Evolutionary conservation across 2,797 vertebrate species (phyloP).

Genomic region (Spinus olivaceus): DNA sequence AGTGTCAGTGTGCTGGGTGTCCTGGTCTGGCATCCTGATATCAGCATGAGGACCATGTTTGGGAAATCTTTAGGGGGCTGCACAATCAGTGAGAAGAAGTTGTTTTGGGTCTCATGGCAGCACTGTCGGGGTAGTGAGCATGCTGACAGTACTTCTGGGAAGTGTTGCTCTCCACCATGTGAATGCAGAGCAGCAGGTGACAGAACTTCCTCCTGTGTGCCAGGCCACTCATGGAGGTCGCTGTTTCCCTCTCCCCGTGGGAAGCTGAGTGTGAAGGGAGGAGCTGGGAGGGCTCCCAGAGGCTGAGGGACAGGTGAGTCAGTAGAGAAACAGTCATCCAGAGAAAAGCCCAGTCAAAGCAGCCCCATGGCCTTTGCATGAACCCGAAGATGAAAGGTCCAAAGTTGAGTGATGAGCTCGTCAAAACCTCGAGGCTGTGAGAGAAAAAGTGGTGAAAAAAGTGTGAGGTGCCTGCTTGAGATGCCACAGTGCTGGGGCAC

Average conservation of each 20-base stretch:
- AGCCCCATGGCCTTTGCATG: slow-evolving; percentile 61
- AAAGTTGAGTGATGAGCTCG: slow-evolving; percentile 55
- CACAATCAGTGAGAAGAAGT: neutral
- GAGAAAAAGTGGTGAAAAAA: slow-evolving; percentile 17
- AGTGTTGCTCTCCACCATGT: neutral
- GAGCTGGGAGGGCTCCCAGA: slow-evolving; percentile 62
- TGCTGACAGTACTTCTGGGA: neutral
- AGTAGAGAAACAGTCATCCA: slow-evolving; percentile 71
- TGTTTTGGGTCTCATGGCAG: neutral
- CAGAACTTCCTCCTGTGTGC: slow-evolving; percentile 10
- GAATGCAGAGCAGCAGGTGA: neutral
- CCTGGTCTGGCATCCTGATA: neutral
- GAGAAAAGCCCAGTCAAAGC: slow-evolving; percentile 77
- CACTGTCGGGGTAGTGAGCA: neutral
- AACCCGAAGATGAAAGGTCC: slow-evolving; percentile 63
- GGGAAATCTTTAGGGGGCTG: neutral
- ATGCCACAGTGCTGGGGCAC: slow-evolving; percentile 39
- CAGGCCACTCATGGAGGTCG: neutral
- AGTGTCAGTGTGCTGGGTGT: accelerated
- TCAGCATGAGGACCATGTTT: accelerated
- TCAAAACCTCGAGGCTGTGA: slow-evolving; percentile 56
- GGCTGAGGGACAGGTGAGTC: slow-evolving; percentile 69
- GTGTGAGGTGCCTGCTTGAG: neutral
- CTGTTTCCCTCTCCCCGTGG: neutral
- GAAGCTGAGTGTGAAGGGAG: neutral